Base-by-base conservation (phyloP, 2,888 invertebrate genomes). In the Ormyrus pomaceus region DNA sequence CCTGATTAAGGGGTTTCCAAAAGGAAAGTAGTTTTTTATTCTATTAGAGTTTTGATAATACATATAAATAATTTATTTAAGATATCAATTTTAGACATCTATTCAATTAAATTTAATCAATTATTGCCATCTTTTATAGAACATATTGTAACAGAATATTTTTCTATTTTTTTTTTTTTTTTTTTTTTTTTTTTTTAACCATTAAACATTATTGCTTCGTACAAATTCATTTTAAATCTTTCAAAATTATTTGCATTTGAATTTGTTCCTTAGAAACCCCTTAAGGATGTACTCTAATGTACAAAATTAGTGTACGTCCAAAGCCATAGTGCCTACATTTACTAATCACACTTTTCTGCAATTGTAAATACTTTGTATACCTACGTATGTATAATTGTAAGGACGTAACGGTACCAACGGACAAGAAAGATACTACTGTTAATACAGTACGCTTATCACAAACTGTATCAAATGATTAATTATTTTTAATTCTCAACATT, bases 291-390 rank as follows among this genome's bases (percentile, higher is more conserved):
- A 89, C 89, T 84, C 89, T 90, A 88, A 89, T 86, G 87, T 88
- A 88, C 88, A 89, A 88, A 34, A 86, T 89, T 90, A 89, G 89
- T 87, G 90, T 90, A 90, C 88, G 89, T 90, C 90, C 89, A 87
- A 90, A 90, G 90, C 90, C 90, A 90, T 90, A 90, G 90, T 90
- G 90, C 90, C 90, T 90, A 90, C 88, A 90, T 87, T 87, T 88
- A 87, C 87, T 86, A 86, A 89, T 88, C 89, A 88, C 86, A 88
- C 84, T 86, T 86, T 88, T 87, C 87, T 87, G 88, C 88, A 88
- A 88, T 87, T 90, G 90, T 90, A 90, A 89, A 90, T 90, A 90
- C 83, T 89, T 88, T 86, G 88, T 87, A 87, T 87, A 87, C 85
- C 83, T 85, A 84, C 83, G 83, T 84, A 84, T 83, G 83, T 83